Evolutionary conservation across 1,140 invertebrate species (phyloP).

Genomic region (Daktulosphaira vitifoliae): DNA sequence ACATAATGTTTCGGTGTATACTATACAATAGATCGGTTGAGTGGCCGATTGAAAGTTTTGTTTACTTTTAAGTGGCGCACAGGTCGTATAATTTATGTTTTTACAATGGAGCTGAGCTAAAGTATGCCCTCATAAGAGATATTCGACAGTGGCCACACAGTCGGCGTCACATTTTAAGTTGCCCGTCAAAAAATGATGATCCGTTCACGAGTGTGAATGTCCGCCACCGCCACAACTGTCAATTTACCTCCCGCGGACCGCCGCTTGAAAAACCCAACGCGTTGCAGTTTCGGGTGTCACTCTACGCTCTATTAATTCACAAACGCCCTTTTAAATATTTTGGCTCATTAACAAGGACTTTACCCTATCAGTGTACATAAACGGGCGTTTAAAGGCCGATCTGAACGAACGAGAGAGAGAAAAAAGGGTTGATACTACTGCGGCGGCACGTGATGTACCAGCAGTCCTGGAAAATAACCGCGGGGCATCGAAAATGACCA

Average conservation of each 20-base stretch:
- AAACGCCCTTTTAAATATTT: slow-evolving; percentile 1
- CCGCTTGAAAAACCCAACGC: background rate
- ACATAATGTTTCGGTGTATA: no score
- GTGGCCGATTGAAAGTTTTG: no score
- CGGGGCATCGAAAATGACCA: background rate
- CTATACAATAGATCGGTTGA: no score
- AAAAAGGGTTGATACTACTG: slow-evolving; percentile 2
- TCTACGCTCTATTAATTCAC: slow-evolving; percentile 9
- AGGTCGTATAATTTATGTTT: no score
- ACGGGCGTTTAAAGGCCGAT: background rate
- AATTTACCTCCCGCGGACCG: slow-evolving; percentile 12
- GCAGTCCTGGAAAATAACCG: background rate
- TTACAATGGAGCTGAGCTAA: no score
- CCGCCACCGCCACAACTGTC: background rate
- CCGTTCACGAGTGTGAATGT: no score
- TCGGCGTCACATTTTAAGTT: no score
- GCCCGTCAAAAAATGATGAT: no score
- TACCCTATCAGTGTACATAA: background rate
- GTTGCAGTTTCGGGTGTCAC: slow-evolving; percentile 4
- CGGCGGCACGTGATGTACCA: slow-evolving; percentile 24
- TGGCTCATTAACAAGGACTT: slow-evolving; percentile 5
- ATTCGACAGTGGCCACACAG: no score
- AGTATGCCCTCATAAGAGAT: background rate
- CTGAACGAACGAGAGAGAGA: background rate
- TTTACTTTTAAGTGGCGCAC: no score